These are phyloP conservation scores for Drosophila greeni DNA, from an alignment of 2,888 invertebrate species.

Conservation along the genomic window DNA sequence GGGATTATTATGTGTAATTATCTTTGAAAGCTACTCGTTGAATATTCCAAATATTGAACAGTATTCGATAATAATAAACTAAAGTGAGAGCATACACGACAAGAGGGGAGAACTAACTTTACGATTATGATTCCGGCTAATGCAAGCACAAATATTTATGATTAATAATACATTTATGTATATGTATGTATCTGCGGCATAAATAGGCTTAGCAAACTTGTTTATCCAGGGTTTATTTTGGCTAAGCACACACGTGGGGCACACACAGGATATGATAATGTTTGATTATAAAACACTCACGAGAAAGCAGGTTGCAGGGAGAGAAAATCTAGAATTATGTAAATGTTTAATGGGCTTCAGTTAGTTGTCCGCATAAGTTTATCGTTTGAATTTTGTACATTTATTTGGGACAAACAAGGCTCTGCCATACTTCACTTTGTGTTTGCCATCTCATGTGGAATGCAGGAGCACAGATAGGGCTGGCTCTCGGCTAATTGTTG, in stretches of 20 bases:
- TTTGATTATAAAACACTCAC: slow-evolving; percentile 44
- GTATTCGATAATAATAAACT: slow-evolving; percentile 61
- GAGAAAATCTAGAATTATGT: slow-evolving; percentile 44
- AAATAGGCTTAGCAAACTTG: slow-evolving; percentile 54
- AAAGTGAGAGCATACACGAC: slow-evolving; percentile 9
- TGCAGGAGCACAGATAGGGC: slow-evolving; percentile 10
- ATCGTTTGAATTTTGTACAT: slow-evolving; percentile 9
- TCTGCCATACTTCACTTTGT: slow-evolving; percentile 4
- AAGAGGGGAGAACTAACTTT: slow-evolving; percentile 34
- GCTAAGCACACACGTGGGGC: slow-evolving; percentile 40
- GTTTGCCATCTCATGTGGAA: slow-evolving; percentile 22
- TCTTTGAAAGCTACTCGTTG: slow-evolving; percentile 56
- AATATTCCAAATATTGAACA: slow-evolving; percentile 67
- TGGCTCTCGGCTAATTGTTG: slow-evolving; percentile 28
- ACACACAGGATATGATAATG: slow-evolving; percentile 27
- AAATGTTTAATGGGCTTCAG: slow-evolving; percentile 37
- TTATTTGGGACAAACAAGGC: slow-evolving; percentile 8
- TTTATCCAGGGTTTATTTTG: slow-evolving; percentile 46
- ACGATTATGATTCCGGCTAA: slow-evolving; percentile 48
- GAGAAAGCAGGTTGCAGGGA: not conserved
- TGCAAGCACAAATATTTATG: slow-evolving; percentile 44
- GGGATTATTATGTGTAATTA: slow-evolving; percentile 46
- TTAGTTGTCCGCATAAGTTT: slow-evolving; percentile 5
- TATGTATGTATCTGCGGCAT: slow-evolving; percentile 37
- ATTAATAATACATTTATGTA: slow-evolving; percentile 41